Evolutionary conservation across 2,113 vertebrate genomes (phyloP).

Genomic region (Regulus satrapa): DNA sequence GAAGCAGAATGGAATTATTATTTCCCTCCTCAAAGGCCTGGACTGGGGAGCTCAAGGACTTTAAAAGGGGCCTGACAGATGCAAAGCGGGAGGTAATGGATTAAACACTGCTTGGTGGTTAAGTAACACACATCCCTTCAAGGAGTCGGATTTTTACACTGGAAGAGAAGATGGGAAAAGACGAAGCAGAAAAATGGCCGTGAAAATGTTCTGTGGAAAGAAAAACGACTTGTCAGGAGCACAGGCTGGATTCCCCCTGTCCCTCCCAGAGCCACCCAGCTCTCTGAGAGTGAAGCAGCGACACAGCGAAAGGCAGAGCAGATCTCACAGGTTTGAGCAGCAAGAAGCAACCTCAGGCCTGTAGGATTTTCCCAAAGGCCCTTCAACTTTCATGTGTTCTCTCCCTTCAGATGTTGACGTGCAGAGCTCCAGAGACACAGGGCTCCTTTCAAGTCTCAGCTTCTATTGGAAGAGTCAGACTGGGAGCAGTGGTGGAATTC

Average conservation of each 20-base stretch:
- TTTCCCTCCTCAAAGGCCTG: neutral
- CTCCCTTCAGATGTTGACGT: neutral
- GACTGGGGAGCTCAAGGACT: neutral
- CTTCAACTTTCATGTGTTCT: neutral
- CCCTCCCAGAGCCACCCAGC: neutral
- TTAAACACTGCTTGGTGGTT: neutral
- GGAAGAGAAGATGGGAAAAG: neutral
- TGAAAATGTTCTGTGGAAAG: neutral
- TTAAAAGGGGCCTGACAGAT: neutral
- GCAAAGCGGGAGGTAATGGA: neutral
- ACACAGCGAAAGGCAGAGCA: neutral
- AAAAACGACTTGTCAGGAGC: neutral
- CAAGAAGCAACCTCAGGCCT: neutral
- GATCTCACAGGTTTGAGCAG: neutral
- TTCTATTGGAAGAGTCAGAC: neutral
- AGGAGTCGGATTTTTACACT: neutral
- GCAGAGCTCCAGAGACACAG: neutral
- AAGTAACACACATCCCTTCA: neutral
- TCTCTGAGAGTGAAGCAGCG: neutral
- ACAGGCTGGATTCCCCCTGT: neutral
- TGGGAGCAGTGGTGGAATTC: neutral
- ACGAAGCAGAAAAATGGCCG: neutral
- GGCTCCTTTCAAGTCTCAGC: constrained; percentile 4
- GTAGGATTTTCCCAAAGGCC: neutral
- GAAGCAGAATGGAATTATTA: neutral